phyloP scores from a whole-genome alignment of 2,888 invertebrate genomes.

The Ectropis crepuscularia region DNA sequence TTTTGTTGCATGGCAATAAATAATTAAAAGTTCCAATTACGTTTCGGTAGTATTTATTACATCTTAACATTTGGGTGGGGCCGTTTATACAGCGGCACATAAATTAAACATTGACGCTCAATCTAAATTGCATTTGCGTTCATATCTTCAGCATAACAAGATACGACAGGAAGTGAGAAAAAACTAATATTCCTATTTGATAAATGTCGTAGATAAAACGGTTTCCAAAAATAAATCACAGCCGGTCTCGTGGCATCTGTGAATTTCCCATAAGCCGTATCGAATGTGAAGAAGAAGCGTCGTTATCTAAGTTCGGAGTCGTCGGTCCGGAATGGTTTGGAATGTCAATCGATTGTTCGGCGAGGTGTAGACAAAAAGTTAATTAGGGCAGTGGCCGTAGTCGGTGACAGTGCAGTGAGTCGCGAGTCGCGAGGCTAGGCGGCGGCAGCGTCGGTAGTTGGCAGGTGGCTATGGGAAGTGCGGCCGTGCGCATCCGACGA shows the following conservation, averaged over 20 bases:
- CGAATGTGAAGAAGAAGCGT: slow-evolving; percentile 46
- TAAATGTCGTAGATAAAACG: slow-evolving; percentile 36
- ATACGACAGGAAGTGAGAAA: slow-evolving; percentile 36
- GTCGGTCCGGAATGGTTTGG: slow-evolving; percentile 56
- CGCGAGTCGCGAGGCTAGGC: slow-evolving; percentile 32
- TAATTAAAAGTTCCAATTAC: slow-evolving; percentile 36
- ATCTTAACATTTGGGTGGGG: slow-evolving; percentile 41
- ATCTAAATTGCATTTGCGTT: slow-evolving; percentile 33
- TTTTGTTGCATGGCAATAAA: slow-evolving; percentile 38
- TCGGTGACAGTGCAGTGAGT: slow-evolving; percentile 56
- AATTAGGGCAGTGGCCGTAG: slow-evolving; percentile 71
- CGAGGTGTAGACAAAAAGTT: slow-evolving; percentile 73
- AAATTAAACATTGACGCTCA: slow-evolving; percentile 39
- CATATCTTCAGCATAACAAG: slow-evolving; percentile 30
- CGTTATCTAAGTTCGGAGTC: slow-evolving; percentile 46
- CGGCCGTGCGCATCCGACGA: slow-evolving; percentile 80
- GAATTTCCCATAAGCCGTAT: slow-evolving; percentile 45
- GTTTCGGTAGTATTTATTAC: slow-evolving; percentile 40
- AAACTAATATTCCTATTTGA: slow-evolving; percentile 37
- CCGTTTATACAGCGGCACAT: slow-evolving; percentile 26
- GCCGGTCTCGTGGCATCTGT: slow-evolving; percentile 33
- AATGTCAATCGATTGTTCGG: slow-evolving; percentile 68
- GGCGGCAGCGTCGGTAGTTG: slow-evolving; percentile 33
- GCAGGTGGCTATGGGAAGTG: slow-evolving; percentile 82
- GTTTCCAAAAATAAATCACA: slow-evolving; percentile 37